Conservation (phyloP, 53 echinoderm and acorn worm genomes). For the Luidia sarsii region DNA sequence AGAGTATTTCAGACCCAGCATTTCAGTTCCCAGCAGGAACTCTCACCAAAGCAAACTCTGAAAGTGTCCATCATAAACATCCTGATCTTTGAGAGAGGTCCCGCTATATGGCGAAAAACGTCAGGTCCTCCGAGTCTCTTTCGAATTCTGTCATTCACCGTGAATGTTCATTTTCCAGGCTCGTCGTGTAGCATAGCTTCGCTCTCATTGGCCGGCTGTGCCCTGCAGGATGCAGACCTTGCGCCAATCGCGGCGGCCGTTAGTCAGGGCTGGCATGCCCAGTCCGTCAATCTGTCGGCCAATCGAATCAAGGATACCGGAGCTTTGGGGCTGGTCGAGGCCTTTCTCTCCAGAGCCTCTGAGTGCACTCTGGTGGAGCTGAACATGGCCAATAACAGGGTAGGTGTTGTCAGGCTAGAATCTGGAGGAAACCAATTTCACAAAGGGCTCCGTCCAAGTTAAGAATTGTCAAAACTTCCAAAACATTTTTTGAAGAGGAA, state of each 20-base stretch:
- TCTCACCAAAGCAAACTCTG: not conserved
- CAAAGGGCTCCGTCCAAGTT: too few relatives aligned
- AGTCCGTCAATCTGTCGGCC: conserved; percentile 67
- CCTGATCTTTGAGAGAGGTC: not conserved
- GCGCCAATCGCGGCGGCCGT: conserved; percentile 60
- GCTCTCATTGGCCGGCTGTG: conserved; percentile 69
- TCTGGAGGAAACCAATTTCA: too few relatives aligned
- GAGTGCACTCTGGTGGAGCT: conserved; percentile 33
- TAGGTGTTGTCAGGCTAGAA: too few relatives aligned
- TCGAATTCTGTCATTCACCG: not conserved
- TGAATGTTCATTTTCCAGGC: conserved; percentile 6
- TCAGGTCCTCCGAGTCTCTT: too few relatives aligned
- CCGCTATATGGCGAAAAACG: too few relatives aligned
- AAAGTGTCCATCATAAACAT: not conserved
- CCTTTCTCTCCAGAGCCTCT: conserved; percentile 18
- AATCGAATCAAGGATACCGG: conserved; percentile 63
- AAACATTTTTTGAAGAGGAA: too few relatives aligned
- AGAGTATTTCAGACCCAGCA: too few relatives aligned
- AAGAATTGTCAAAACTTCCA: too few relatives aligned
- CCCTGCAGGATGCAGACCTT: conserved; percentile 71
- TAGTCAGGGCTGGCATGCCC: conserved; percentile 41
- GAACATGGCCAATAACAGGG: conserved; percentile 64
- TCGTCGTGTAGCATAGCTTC: conserved; percentile 37
- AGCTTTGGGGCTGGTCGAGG: conserved; percentile 51
- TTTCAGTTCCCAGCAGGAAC: too few relatives aligned